phyloP scores from a whole-genome alignment of 2,888 invertebrate genomes.

The Athripsodes cinereus region DNA sequence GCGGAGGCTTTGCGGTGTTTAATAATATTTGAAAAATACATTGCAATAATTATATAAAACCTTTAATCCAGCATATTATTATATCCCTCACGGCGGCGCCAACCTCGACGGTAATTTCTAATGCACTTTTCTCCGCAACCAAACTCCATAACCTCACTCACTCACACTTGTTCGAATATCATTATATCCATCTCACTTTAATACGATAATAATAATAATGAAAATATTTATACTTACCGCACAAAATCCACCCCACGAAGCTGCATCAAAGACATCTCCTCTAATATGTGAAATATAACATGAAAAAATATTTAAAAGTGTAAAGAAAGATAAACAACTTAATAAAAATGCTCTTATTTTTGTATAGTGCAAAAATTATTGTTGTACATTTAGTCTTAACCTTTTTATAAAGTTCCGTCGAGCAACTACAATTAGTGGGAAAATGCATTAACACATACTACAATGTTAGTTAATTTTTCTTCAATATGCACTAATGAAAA shows the following conservation, averaged over 20 bases:
- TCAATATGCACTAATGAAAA: slow-evolving; percentile 2
- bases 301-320: neutral
- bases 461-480: slow-evolving; percentile 1
- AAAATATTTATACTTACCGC: neutral
- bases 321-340: neutral
- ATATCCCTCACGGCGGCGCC: too few relatives aligned
- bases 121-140: slow-evolving; percentile 21
- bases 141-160: neutral
- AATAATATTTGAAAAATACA: too few relatives aligned
- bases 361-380: neutral
- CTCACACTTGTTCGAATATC: neutral
- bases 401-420: neutral
- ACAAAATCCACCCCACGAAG: neutral
- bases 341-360: neutral
- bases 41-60: neutral
- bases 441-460: neutral
- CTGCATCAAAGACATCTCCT: slow-evolving; percentile 20
- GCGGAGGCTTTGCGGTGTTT: too few relatives aligned
- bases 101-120: slow-evolving; percentile 12
- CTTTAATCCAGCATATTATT: too few relatives aligned
- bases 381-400: neutral
- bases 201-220: neutral
- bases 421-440: neutral
- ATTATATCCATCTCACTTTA: neutral
- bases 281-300: slow-evolving; percentile 24